Conservation (phyloP, 2,113 vertebrate species). For the Pitta sordida region DNA sequence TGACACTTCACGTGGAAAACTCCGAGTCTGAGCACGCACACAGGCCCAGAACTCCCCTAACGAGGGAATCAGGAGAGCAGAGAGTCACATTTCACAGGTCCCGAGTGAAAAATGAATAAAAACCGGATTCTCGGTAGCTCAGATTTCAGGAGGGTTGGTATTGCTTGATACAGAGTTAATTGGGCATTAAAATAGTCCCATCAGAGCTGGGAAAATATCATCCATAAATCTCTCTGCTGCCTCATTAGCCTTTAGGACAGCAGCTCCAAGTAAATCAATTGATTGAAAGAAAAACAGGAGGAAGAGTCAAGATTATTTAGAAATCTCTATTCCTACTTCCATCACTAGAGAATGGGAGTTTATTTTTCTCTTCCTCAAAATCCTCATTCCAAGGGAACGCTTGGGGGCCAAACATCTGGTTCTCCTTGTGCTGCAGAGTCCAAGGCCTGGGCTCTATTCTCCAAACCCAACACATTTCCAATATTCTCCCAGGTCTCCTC, state of each 20-base stretch:
- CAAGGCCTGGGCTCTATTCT: not conserved
- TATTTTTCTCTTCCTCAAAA: not conserved
- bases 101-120: not conserved
- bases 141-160: not conserved
- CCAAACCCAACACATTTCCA: not conserved
- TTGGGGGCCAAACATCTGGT: accelerated
- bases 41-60: too few species aligned
- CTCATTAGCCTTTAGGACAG: conserved; percentile 9
- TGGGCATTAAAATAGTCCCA: not conserved
- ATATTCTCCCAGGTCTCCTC: not conserved
- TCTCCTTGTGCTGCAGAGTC: accelerated
- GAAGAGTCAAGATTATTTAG: not conserved
- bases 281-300: not conserved
- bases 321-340: not conserved
- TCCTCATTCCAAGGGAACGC: not conserved
- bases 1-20: accelerated
- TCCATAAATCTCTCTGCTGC: not conserved
- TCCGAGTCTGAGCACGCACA: not conserved
- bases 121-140: not conserved
- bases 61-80: not conserved
- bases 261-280: not conserved
- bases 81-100: not conserved
- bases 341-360: not conserved
- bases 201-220: conserved; percentile 5
- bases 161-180: not conserved